These are phyloP conservation scores for Andrena fulva DNA, from an alignment of 2,888 invertebrate species.

Conservation along the genomic window DNA sequence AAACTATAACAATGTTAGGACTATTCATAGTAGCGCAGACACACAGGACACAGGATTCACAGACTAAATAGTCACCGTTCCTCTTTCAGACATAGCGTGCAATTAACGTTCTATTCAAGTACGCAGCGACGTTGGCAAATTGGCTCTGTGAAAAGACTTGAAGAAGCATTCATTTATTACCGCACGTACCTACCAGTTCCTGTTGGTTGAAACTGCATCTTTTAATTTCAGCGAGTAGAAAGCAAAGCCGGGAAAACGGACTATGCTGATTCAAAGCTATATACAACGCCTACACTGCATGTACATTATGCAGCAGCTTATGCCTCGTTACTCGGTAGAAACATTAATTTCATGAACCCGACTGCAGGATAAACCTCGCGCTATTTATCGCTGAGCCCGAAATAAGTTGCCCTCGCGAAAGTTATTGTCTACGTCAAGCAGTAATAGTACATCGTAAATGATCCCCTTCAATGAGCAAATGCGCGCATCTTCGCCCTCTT, in stretches of 20 bases:
- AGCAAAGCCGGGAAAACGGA: not conserved
- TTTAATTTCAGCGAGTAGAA: not conserved
- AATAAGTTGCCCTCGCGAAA: not conserved
- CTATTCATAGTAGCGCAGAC: too few species aligned
- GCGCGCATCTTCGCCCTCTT: not conserved
- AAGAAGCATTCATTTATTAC: not conserved
- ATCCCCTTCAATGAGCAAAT: not conserved
- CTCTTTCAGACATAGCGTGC: not conserved
- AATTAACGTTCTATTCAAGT: conserved; percentile 16
- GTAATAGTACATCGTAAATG: not conserved
- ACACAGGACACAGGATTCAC: too few species aligned
- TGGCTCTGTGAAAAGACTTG: not conserved
- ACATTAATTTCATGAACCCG: not conserved
- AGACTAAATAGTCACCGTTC: too few species aligned
- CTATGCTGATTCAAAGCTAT: not conserved
- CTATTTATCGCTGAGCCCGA: not conserved
- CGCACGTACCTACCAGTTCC: conserved; percentile 9
- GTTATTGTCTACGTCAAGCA: not conserved
- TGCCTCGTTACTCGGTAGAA: not conserved
- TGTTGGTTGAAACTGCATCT: not conserved
- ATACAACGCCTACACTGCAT: not conserved
- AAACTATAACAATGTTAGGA: not conserved
- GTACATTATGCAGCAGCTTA: not conserved
- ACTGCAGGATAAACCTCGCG: not conserved
- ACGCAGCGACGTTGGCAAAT: not conserved